Base-by-base conservation (phyloP, 2,888 invertebrate species). In the Agrochola circellaris region DNA sequence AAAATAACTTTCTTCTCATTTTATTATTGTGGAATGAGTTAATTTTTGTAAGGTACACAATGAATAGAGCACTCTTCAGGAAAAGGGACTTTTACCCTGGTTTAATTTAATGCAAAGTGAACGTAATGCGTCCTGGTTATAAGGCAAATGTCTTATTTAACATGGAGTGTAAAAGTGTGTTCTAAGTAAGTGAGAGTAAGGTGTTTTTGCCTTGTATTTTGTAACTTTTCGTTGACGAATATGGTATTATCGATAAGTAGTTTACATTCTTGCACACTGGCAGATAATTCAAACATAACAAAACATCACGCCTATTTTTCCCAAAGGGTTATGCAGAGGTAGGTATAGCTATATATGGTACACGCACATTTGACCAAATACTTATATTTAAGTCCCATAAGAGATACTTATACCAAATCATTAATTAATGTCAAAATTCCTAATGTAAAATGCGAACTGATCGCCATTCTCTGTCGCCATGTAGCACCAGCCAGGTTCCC, bases 401-500 rank as follows among this genome's bases (percentile, higher is more conserved):
- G 11, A 6, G 6, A 38, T 38, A 38, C 34, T 38, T 30, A 30
- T n/a, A 42, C 17, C 38, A n/a, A 56, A 56, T 34, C 0, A n/a
- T 34, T 34, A 17, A n/a, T n/a, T 17, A 51, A 67, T 34, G 1
- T n/a, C 23, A 54, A 68, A 54, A 54, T 54, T 34, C 34, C 51
- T 34, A 51, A 68, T 34, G 34, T 7, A n/a, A 26, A 56, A 38
- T 26, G 6, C 15, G 51, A 48, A 42, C 54, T 54, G 9, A 54
- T 62, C 8, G 54, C 54, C 1, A n/a, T 60, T 54, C 2, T 20
- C 23, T 70, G 0, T n/a, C 23, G 58, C 26, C 73, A 15, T 91
- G 98, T 91, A 98, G 99, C 98, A 3, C 99, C 99, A 30, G 98
- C 98, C 20, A 97, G 98, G 89, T 99, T 99, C 90, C 97, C 98